phyloP scores from a whole-genome alignment of 2,888 invertebrate genomes.

The Esperia sulphurella region DNA sequence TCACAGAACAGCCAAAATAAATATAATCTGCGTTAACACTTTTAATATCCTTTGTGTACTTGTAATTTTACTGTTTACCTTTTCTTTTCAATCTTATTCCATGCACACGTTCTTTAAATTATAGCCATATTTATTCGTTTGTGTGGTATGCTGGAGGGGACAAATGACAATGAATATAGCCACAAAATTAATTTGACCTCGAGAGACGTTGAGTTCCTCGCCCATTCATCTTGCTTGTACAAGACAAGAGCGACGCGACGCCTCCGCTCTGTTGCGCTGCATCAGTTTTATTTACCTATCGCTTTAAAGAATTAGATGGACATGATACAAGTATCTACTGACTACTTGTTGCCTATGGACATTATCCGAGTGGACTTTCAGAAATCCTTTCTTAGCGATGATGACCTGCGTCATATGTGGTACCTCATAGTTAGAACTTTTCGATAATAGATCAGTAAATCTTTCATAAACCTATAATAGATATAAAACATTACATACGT shows the following conservation, averaged over 20 bases:
- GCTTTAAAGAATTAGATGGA: no score
- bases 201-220: constrained; percentile 26
- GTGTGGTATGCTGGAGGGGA: constrained; percentile 16
- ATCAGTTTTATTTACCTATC: constrained; percentile 6
- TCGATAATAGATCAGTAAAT: no score
- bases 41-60: constrained; percentile 3
- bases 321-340: no score
- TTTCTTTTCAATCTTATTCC: constrained; percentile 1
- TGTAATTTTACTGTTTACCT: neutral
- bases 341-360: no score
- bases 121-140: neutral
- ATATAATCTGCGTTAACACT: constrained; percentile 2
- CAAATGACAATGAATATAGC: constrained; percentile 37
- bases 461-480: no score
- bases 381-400: no score
- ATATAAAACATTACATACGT: no score
- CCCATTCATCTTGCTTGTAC: constrained; percentile 36
- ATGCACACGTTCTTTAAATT: no score
- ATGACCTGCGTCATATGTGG: no score
- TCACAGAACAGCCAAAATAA: neutral
- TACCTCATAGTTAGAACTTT: no score
- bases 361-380: no score
- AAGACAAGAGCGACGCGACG: constrained; percentile 18
- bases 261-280: constrained; percentile 23
- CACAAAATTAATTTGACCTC: constrained; percentile 47